phyloP scores from a whole-genome alignment of 2,113 vertebrate species.

The Sakesphorus luctuosus region DNA sequence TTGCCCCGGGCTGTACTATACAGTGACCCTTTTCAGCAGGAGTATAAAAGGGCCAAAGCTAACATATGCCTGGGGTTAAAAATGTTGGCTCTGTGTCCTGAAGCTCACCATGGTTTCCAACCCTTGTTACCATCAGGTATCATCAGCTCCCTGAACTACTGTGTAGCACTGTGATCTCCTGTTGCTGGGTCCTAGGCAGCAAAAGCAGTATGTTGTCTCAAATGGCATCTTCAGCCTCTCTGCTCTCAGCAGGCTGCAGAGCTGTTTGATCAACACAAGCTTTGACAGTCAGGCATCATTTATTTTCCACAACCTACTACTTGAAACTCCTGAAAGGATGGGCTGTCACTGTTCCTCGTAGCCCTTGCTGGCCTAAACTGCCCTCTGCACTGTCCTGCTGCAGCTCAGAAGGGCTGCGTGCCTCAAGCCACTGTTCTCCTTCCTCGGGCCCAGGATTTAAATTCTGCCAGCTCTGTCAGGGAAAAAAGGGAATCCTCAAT shows the following conservation, averaged over 20 bases:
- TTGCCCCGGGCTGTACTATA: background rate
- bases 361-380: background rate
- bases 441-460: background rate
- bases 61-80: background rate
- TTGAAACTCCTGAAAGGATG: background rate
- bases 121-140: background rate
- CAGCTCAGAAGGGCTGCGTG: background rate
- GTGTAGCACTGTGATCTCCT: background rate
- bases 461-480: background rate
- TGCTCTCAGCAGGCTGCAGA: background rate
- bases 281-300: background rate
- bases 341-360: background rate
- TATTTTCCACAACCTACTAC: background rate
- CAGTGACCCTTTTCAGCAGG: background rate
- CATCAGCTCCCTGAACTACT: background rate
- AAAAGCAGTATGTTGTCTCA: background rate
- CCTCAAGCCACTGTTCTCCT: background rate
- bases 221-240: background rate
- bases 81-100: background rate
- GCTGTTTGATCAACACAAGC: background rate
- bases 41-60: background rate
- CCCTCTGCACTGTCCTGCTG: background rate
- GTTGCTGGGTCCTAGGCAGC: background rate
- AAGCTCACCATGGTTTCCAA: background rate
- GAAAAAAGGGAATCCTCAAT: background rate